These are phyloP conservation scores for Uloborus plumipes DNA, from an alignment of 2,888 invertebrate genomes.

Conservation along the genomic window DNA sequence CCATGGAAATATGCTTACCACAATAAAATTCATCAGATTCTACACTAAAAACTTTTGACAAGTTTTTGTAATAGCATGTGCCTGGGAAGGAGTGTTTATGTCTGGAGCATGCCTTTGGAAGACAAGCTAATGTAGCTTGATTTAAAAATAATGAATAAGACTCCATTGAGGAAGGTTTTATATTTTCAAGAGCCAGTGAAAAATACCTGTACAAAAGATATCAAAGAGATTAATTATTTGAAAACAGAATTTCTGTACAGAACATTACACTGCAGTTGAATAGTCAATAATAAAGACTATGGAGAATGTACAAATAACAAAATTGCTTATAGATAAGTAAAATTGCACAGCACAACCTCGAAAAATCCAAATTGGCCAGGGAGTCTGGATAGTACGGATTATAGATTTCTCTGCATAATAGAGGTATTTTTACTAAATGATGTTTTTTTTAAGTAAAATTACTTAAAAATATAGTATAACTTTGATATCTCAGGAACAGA, in stretches of 20 bases:
- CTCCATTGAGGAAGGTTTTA: constrained; percentile 82
- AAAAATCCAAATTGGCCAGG: too few relatives aligned
- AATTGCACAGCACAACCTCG: too few relatives aligned
- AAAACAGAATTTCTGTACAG: too few relatives aligned
- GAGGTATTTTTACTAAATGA: too few relatives aligned
- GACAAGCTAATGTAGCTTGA: constrained; percentile 80
- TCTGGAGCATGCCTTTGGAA: constrained; percentile 83
- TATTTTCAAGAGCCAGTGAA: constrained; percentile 77
- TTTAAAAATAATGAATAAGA: constrained; percentile 83
- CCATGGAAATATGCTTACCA: constrained; percentile 75
- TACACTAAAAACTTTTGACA: constrained; percentile 77
- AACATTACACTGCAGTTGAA: background rate
- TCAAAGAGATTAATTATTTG: too few relatives aligned
- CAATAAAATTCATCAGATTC: constrained; percentile 80
- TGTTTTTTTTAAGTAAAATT: too few relatives aligned
- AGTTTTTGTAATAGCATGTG: constrained; percentile 83
- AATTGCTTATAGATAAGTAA: background rate
- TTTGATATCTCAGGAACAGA: too few relatives aligned
- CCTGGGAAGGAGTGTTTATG: constrained; percentile 85
- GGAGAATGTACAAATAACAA: background rate
- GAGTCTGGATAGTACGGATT: too few relatives aligned
- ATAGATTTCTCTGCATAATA: too few relatives aligned
- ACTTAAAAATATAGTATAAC: too few relatives aligned
- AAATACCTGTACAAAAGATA: constrained; percentile 74
- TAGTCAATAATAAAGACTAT: background rate